Evolutionary conservation across 2,888 invertebrate species (phyloP).

Genomic region (Buathra laborator): DNA sequence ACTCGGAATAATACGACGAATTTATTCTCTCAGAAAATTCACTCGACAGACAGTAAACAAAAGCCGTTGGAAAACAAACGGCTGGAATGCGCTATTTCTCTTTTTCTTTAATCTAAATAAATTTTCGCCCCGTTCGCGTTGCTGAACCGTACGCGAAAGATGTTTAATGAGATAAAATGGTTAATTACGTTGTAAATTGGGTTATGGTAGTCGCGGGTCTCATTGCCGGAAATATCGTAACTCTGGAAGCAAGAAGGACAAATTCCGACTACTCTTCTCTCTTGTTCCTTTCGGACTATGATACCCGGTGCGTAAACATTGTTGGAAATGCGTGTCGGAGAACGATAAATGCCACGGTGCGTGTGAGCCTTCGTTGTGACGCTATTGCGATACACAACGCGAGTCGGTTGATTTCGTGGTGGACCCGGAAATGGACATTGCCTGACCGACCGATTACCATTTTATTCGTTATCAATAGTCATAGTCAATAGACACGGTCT

Average conservation of each 20-base stretch:
- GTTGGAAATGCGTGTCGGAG: background rate
- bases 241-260: too few relatives aligned
- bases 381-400: background rate
- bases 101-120: background rate
- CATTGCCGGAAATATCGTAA: too few relatives aligned
- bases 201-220: too few relatives aligned
- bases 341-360: background rate
- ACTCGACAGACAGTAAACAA: conserved; percentile 6
- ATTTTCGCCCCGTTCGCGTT: background rate
- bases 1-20: conserved; percentile 9
- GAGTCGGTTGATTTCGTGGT: too few relatives aligned
- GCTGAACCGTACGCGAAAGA: too few relatives aligned
- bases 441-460: conserved; percentile 19
- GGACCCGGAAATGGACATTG: background rate
- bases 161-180: too few relatives aligned
- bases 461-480: background rate
- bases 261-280: background rate
- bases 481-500: background rate
- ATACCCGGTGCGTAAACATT: background rate
- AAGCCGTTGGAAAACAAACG: background rate
- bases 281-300: background rate
- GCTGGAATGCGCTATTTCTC: background rate
- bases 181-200: too few relatives aligned
- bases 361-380: background rate
- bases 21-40: conserved; percentile 8